A percentile compares a stretch with the other conserved stretches of the same genome.
Conservation (phyloP, 2,888 invertebrate genomes). For the Dugesia japonica region DNA sequence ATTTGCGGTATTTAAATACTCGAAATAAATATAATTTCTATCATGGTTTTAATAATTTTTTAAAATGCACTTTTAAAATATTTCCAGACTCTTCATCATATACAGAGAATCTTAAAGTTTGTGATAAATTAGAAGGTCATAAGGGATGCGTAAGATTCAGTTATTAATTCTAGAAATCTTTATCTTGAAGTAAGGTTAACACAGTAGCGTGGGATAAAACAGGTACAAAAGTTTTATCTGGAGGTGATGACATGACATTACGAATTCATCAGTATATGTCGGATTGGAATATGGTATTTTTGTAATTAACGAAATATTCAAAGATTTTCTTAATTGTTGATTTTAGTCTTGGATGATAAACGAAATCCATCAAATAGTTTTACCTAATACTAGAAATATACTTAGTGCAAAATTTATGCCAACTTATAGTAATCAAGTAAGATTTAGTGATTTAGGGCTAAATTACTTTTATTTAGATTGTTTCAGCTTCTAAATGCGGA, state of each 20-base stretch:
- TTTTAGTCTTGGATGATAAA: neutral
- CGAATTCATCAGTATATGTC: neutral
- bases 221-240: neutral
- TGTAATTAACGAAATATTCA: too few species aligned
- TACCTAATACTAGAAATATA: neutral
- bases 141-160: neutral
- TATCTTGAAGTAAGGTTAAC: neutral
- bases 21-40: neutral
- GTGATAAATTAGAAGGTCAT: neutral
- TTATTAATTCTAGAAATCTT: neutral
- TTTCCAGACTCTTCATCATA: neutral
- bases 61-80: neutral
- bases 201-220: neutral
- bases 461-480: too few species aligned
- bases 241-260: neutral
- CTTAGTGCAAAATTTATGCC: constrained; percentile 6
- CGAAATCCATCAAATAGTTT: neutral
- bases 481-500: neutral
- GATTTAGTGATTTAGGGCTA: too few species aligned
- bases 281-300: neutral
- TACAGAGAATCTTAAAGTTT: neutral
- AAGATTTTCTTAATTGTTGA: neutral
- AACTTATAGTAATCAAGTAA: neutral
- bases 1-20: neutral
- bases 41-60: neutral